phyloP scores from a whole-genome alignment of 2,113 vertebrate genomes.

The Poeciliopsis occidentalis region DNA sequence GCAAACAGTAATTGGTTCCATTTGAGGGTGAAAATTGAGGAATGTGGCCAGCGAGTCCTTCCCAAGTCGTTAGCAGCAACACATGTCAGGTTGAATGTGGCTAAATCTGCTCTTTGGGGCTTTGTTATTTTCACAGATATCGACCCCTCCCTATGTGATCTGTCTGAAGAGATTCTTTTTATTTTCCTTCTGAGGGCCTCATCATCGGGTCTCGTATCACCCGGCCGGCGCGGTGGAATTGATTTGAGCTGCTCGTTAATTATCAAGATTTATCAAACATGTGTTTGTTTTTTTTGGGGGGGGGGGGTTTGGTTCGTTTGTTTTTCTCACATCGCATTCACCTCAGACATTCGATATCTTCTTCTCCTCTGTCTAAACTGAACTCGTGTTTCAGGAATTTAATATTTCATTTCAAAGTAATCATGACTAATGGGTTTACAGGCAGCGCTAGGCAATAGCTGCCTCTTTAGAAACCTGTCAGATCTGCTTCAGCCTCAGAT shows the following conservation, averaged over 20 bases:
- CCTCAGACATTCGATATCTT: neutral
- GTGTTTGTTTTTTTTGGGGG: neutral
- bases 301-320: neutral
- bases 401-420: constrained; percentile 24
- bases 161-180: constrained; percentile 36
- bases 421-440: constrained; percentile 29
- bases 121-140: constrained; percentile 66
- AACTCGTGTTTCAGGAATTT: constrained; percentile 20
- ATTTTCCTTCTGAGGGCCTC: constrained; percentile 49
- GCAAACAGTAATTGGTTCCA: constrained; percentile 66
- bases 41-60: constrained; percentile 48
- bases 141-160: constrained; percentile 46
- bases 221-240: neutral
- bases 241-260: constrained; percentile 27
- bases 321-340: constrained; percentile 6
- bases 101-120: constrained; percentile 62
- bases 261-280: constrained; percentile 5
- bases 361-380: neutral
- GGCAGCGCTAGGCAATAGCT: constrained; percentile 24
- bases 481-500: constrained; percentile 55
- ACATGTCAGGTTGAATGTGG: constrained; percentile 66
- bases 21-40: constrained; percentile 62
- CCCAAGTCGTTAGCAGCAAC: constrained; percentile 60
- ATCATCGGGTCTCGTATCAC: constrained; percentile 18
- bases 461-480: constrained; percentile 60